phyloP scores from a whole-genome alignment of 2,113 vertebrate genomes.

The Meriones unguiculatus region DNA sequence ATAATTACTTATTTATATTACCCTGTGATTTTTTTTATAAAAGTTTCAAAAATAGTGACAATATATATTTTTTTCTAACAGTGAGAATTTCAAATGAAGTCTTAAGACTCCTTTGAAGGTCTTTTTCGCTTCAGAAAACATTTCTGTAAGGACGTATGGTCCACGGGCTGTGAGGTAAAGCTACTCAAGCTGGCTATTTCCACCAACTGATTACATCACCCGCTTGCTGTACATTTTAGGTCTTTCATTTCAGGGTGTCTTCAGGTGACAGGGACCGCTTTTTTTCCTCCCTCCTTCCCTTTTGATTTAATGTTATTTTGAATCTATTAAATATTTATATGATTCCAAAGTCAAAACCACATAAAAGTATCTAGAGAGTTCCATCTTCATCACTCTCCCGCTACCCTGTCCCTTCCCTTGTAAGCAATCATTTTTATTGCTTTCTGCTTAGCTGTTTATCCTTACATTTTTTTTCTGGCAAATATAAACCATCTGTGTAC shows the following conservation, averaged over 20 bases:
- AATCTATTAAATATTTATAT: constrained; percentile 61
- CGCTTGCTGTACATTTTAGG: background rate
- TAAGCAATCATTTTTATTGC: constrained; percentile 31
- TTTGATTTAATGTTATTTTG: constrained; percentile 61
- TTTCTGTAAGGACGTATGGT: background rate
- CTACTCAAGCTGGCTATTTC: background rate
- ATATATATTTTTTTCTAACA: constrained; percentile 37
- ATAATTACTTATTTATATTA: constrained; percentile 65
- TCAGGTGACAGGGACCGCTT: background rate
- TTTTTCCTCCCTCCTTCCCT: background rate
- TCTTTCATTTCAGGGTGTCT: constrained; percentile 54
- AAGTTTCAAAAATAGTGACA: constrained; percentile 53
- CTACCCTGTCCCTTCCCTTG: background rate
- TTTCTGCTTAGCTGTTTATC: constrained; percentile 6
- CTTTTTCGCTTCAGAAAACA: constrained; percentile 44
- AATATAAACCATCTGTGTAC: constrained; percentile 24
- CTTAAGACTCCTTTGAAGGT: constrained; percentile 43
- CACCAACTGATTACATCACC: background rate
- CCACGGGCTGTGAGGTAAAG: background rate
- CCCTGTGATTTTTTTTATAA: constrained; percentile 18
- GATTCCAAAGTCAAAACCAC: constrained; percentile 61
- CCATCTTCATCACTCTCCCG: background rate
- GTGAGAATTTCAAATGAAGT: constrained; percentile 50
- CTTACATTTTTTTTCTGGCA: constrained; percentile 39
- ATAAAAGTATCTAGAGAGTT: constrained; percentile 4